phyloP scores from a whole-genome alignment of 92 coral and sea anemone genomes.

The Phenganax marumi region DNA sequence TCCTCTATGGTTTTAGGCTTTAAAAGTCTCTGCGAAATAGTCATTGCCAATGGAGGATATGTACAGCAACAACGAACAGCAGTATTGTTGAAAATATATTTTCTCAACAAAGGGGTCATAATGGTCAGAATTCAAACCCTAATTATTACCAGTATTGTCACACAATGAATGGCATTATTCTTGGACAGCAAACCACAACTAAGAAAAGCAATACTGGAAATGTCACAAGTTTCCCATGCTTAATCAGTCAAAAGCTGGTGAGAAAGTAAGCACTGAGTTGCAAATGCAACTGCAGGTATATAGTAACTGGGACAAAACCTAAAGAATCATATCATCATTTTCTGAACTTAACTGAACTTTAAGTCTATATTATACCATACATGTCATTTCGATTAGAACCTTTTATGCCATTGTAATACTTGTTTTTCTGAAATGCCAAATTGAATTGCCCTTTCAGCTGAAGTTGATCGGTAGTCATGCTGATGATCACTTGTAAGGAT shows the following conservation, averaged over 20 bases:
- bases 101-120: conserved; percentile 44
- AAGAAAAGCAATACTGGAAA: conserved; percentile 35
- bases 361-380: background rate
- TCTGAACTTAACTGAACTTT: background rate
- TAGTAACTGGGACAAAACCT: no score
- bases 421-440: conserved; percentile 18
- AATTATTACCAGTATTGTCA: conserved; percentile 43
- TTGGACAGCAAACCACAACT: conserved; percentile 54
- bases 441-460: conserved; percentile 16
- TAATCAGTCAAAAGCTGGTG: conserved; percentile 26
- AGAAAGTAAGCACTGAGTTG: background rate
- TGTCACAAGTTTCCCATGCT: conserved; percentile 35
- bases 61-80: conserved; percentile 47
- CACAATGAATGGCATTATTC: conserved; percentile 52
- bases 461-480: conserved; percentile 12
- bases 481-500: conserved; percentile 37
- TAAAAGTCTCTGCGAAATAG: conserved; percentile 16
- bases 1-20: conserved; percentile 36
- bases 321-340: no score
- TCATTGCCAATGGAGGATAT: conserved; percentile 28
- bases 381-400: background rate
- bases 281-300: no score
- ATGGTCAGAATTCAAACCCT: conserved; percentile 54
- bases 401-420: background rate
- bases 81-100: conserved; percentile 48